Evolutionary conservation across 2,113 vertebrate species (phyloP).

Genomic region (Setophaga kirtlandii): DNA sequence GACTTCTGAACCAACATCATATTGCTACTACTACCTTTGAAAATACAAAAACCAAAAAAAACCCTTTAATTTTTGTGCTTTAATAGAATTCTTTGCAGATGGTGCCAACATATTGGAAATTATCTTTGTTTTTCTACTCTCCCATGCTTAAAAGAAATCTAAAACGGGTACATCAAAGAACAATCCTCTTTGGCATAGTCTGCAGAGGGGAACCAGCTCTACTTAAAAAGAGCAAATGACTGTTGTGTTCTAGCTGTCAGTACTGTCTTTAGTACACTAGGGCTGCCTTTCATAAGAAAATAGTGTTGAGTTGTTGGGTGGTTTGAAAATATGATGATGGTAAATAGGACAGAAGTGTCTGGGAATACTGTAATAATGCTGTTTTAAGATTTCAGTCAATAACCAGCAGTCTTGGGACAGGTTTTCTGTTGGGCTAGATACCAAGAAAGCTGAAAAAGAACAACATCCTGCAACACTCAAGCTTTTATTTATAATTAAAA

Average conservation of each 20-base stretch:
- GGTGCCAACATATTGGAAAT: neutral
- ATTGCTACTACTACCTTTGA: neutral
- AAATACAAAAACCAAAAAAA: neutral
- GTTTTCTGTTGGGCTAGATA: neutral
- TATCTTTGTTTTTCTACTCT: neutral
- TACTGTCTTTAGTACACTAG: neutral
- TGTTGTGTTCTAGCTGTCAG: neutral
- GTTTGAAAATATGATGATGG: neutral
- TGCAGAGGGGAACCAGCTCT: slow-evolving; percentile 14
- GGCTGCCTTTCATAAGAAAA: neutral
- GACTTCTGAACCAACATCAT: slow-evolving; percentile 7
- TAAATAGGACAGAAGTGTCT: neutral
- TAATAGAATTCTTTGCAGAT: neutral
- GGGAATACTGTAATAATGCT: neutral
- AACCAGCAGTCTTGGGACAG: neutral
- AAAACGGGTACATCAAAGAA: neutral
- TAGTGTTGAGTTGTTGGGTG: neutral
- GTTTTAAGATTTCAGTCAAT: neutral
- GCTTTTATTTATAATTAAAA: neutral
- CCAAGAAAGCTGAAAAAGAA: neutral
- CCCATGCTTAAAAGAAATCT: neutral
- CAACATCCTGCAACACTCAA: neutral
- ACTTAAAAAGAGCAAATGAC: neutral
- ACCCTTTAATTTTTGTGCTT: neutral
- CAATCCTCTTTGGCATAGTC: neutral